Base-by-base conservation (phyloP, 2,888 invertebrate genomes). In the Dolomedes plantarius region DNA sequence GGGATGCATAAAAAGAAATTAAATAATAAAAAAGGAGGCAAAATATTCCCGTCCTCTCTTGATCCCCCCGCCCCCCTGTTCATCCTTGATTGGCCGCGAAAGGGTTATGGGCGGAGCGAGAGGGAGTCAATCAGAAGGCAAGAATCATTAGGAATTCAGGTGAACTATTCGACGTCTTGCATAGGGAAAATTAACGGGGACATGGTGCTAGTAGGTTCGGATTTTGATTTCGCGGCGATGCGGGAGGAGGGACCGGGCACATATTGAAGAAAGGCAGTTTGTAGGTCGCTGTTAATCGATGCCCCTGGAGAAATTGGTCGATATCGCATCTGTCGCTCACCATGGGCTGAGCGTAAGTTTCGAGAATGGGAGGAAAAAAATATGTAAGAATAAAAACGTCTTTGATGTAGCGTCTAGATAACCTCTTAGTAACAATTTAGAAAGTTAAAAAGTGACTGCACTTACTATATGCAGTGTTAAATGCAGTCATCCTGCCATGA, bases 61-160 rank as follows among this genome's bases (percentile, higher is more conserved):
- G 64, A 69, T 75, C 69, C 73, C 64, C 78, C 73, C 85, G 67
- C 77, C 77, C 73, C 85, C 72, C 73, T 32, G 50, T 72, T 65
- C 65, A 71, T 64, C 64, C 76, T 83, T 46, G 85, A 85, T 85
- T 85, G 85, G 85, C 77, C 85, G 78, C 79, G 86, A 79, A 86
- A 86, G 86, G 86, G 86, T 79, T 79, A 79, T 76, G 86, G 79
- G 79, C 75, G 86, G 86, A 79, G 75, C 76, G 75, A 74, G 39
- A 69, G 72, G 79, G 86, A 86, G 86, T 86, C 86, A 86, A 78
- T 86, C 86, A 86, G 86, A 74, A 78, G 69, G 79, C 79, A 78
- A 86, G 79, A 86, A 77, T 86, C 86, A 86, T 86, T 86, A 86
- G 79, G 79, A 86, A 86, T 86, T 68, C 86, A 86, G 86, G 86